phyloP scores from a whole-genome alignment of 2,888 invertebrate species.

The Eupithecia insigniata region DNA sequence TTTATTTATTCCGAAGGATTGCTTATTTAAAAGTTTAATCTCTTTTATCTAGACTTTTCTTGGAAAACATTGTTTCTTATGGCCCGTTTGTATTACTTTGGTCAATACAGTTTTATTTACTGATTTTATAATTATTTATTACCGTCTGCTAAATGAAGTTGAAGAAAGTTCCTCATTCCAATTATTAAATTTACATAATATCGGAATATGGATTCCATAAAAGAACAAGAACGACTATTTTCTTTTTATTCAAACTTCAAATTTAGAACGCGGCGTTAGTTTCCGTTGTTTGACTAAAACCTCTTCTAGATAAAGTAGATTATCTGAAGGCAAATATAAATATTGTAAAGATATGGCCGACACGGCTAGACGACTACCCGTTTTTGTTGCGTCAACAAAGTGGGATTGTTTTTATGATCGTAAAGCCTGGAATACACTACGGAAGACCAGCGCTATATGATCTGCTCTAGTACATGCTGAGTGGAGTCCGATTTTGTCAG shows the following conservation, averaged over 20 bases:
- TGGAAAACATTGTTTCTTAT: slow-evolving; percentile 2
- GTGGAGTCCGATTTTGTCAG: too few relatives aligned
- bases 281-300: slow-evolving; percentile 12
- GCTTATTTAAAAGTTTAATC: slow-evolving; percentile 3
- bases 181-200: neutral
- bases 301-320: slow-evolving; percentile 22
- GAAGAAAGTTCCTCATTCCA: too few relatives aligned
- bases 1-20: neutral
- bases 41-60: slow-evolving; percentile 5
- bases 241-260: neutral
- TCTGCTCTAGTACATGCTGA: too few relatives aligned
- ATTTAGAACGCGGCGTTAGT: slow-evolving; percentile 1
- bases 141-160: neutral
- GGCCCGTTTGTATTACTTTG: neutral
- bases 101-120: neutral
- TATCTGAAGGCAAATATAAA: slow-evolving; percentile 28
- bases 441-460: too few relatives aligned
- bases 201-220: neutral
- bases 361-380: slow-evolving; percentile 36
- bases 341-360: slow-evolving; percentile 37
- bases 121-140: neutral
- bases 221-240: neutral
- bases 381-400: slow-evolving; percentile 41
- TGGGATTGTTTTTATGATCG: slow-evolving; percentile 27
- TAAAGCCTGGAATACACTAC: neutral